Evolutionary conservation across 2,888 invertebrate genomes (phyloP).

Genomic region (Archaeoteleia sp.): DNA sequence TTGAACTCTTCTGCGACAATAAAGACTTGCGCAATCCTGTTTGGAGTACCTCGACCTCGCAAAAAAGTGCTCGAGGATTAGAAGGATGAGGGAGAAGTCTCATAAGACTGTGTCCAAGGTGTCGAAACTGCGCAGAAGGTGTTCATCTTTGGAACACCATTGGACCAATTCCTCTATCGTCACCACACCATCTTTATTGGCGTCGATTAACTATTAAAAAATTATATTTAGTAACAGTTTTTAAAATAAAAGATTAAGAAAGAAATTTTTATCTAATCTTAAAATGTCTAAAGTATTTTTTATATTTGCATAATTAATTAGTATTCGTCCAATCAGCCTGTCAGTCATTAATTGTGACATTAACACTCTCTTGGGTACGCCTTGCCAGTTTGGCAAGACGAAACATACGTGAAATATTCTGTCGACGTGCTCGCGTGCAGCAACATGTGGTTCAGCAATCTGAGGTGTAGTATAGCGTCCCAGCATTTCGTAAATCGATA

Average conservation of each 20-base stretch:
- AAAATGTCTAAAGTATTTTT: too few species aligned
- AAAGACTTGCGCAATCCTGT: conserved; percentile 9
- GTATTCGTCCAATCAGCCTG: too few species aligned
- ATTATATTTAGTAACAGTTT: conserved; percentile 5
- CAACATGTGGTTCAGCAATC: conserved; percentile 79
- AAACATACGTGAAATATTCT: conserved; percentile 87
- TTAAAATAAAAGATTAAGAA: conserved; percentile 1
- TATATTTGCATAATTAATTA: too few species aligned
- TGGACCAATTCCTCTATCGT: conserved; percentile 87
- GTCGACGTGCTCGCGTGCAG: conserved; percentile 90
- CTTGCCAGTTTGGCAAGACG: conserved; percentile 5
- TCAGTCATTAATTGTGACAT: too few species aligned
- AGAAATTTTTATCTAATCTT: not conserved
- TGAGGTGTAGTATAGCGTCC: conserved; percentile 86
- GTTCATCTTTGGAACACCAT: conserved; percentile 86
- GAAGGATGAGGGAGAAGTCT: conserved; percentile 63
- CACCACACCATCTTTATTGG: conserved; percentile 87
- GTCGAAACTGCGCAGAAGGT: conserved; percentile 81
- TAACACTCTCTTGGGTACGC: too few species aligned
- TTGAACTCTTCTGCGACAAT: conserved; percentile 14
- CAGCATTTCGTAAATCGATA: conserved; percentile 90
- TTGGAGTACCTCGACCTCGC: conserved; percentile 11
- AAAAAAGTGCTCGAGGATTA: conserved; percentile 5
- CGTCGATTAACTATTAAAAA: conserved; percentile 82
- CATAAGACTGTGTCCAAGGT: conserved; percentile 86